phyloP scores from a whole-genome alignment of 2,113 vertebrate species.

The Nesoenas mayeri region DNA sequence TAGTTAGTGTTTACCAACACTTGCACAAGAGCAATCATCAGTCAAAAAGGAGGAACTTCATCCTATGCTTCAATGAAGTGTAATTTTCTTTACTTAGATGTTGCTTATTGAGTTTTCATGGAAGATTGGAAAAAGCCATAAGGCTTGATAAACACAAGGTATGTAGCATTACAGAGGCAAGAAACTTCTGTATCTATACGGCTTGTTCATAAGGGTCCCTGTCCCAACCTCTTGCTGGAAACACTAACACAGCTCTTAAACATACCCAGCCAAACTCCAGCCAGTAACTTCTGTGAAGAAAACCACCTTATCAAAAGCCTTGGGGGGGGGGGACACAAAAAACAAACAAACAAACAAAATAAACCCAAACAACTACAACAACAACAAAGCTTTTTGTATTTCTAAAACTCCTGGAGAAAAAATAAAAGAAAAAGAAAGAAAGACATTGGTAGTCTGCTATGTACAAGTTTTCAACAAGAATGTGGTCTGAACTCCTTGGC shows the following conservation, averaged over 20 bases:
- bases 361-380: too few species aligned
- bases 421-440: neutral
- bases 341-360: too few species aligned
- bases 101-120: neutral
- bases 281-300: neutral
- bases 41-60: neutral
- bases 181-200: neutral
- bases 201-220: neutral
- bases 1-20: neutral
- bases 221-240: rapidly evolving
- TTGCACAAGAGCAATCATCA: neutral
- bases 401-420: neutral
- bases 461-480: neutral
- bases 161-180: neutral
- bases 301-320: neutral
- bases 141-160: neutral
- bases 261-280: neutral
- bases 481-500: neutral
- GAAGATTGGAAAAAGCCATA: neutral
- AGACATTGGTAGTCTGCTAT: neutral
- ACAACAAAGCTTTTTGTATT: neutral
- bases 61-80: neutral
- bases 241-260: neutral
- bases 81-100: neutral
- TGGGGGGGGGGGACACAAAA: too few species aligned